phyloP scores from a whole-genome alignment of 1,140 invertebrate genomes.

The Zaprionus vittiger region DNA sequence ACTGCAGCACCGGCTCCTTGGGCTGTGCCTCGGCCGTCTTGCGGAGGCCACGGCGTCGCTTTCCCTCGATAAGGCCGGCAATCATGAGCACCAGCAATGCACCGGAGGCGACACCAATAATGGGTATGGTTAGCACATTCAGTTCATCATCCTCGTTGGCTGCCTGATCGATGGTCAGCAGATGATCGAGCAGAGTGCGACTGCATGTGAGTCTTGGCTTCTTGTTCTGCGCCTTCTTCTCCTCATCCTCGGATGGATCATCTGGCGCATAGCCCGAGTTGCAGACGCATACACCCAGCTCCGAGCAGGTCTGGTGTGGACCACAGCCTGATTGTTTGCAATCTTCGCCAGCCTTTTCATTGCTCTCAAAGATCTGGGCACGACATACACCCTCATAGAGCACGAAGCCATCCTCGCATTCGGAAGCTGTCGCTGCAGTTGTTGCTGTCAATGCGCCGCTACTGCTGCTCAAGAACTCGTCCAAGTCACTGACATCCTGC shows the following conservation, averaged over 20 bases:
- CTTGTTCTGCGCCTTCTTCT: background rate
- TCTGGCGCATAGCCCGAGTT: conserved; percentile 41
- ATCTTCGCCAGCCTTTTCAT: conserved; percentile 36
- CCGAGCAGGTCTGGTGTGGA: conserved; percentile 50
- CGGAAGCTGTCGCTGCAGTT: conserved; percentile 4
- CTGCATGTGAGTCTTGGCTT: conserved; percentile 34
- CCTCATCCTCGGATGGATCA: conserved; percentile 27
- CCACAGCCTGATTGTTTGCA: conserved; percentile 56
- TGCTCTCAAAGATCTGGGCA: conserved; percentile 63
- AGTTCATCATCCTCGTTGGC: conserved; percentile 60
- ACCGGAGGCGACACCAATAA: conserved; percentile 60
- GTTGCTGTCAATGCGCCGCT: background rate
- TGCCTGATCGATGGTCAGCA: conserved; percentile 57
- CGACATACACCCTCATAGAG: conserved; percentile 64
- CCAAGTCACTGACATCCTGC: conserved; percentile 25
- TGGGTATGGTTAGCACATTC: conserved; percentile 64
- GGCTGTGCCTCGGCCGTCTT: conserved; percentile 9
- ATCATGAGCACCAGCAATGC: conserved; percentile 49
- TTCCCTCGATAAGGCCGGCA: conserved; percentile 40
- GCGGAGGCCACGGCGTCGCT: conserved; percentile 10
- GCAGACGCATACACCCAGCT: conserved; percentile 47
- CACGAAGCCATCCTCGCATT: conserved; percentile 49
- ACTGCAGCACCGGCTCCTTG: conserved; percentile 53
- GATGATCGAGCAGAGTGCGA: conserved; percentile 49
- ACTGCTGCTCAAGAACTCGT: conserved; percentile 17